Percentiles rank a stretch among this genome's conserved stretches.
These are phyloP conservation scores for Geophilus truncorum DNA, from an alignment of 2,888 invertebrate genomes.

Conservation along the genomic window DNA sequence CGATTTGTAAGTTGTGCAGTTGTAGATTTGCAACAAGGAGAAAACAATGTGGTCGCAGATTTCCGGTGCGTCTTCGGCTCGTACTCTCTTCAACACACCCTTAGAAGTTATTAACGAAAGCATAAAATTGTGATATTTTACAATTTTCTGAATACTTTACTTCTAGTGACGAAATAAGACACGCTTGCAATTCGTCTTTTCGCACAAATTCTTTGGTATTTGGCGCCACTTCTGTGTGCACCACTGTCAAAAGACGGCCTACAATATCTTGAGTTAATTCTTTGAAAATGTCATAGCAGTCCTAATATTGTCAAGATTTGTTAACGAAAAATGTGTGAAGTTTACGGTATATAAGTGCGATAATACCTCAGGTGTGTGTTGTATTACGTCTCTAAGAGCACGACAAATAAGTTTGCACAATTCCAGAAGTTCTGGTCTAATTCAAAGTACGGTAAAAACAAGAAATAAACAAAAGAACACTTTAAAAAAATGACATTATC, in stretches of 20 bases:
- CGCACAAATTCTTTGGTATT: background rate
- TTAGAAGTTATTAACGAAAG: too few species aligned
- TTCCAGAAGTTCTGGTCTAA: too few species aligned
- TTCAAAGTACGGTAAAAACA: background rate
- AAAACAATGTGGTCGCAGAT: background rate
- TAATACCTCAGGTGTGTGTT: background rate
- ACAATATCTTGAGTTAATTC: background rate
- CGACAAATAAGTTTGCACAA: background rate
- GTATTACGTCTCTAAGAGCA: background rate
- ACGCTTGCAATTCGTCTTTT: background rate
- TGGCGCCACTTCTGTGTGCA: background rate
- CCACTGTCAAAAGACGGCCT: background rate
- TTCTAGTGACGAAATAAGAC: background rate
- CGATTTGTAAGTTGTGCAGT: background rate
- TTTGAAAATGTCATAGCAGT: background rate
- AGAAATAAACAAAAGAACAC: too few species aligned
- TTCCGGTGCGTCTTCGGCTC: background rate
- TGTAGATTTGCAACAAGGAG: background rate
- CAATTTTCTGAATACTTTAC: background rate
- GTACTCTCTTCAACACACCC: background rate
- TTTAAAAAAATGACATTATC: background rate
- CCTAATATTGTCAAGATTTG: too few species aligned
- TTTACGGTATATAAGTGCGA: too few species aligned
- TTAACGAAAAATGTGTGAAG: too few species aligned
- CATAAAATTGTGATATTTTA: background rate